phyloP scores from a whole-genome alignment of 1,140 invertebrate species.

The Neoseiulus cucumeris region DNA sequence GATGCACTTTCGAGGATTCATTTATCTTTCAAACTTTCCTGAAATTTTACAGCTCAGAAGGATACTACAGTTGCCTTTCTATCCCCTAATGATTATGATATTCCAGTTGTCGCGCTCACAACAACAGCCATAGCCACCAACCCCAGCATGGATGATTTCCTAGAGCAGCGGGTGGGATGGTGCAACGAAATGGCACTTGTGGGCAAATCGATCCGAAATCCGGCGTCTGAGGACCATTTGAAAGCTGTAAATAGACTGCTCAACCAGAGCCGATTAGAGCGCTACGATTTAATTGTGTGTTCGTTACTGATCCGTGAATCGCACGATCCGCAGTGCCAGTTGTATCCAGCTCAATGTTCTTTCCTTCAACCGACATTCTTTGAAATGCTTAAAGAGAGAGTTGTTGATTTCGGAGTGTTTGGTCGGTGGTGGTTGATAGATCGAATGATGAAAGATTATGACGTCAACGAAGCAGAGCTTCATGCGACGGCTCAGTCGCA shows the following conservation, averaged over 20 bases:
- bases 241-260: background rate
- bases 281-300: background rate
- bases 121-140: background rate
- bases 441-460: background rate
- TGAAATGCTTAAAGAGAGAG: background rate
- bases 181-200: background rate
- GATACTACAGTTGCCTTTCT: background rate
- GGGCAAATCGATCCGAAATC: background rate
- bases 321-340: background rate
- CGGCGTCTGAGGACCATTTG: background rate
- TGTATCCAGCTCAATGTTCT: background rate
- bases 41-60: background rate
- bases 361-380: background rate
- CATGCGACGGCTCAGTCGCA: background rate
- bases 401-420: background rate
- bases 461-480: background rate
- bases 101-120: background rate
- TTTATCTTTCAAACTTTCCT: background rate
- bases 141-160: background rate
- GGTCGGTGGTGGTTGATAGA: constrained; percentile 3
- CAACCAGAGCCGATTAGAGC: background rate
- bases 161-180: background rate
- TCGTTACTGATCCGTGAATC: background rate
- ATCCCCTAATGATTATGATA: background rate
- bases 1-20: background rate